Evolutionary conservation across 2,797 vertebrate species (phyloP).

Genomic region (Mionectes olivaceus): DNA sequence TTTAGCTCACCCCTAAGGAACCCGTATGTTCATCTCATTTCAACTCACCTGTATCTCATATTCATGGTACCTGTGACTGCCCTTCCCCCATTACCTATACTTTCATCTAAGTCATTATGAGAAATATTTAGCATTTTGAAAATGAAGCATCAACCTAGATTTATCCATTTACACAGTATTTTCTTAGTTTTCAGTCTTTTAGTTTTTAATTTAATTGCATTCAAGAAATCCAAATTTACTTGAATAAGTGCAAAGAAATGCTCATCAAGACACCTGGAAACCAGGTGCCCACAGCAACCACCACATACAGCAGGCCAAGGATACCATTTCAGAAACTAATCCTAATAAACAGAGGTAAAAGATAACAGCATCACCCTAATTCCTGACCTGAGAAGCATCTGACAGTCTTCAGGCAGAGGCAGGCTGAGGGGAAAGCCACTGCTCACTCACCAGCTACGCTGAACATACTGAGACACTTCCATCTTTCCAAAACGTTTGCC

Average conservation of each 20-base stretch:
- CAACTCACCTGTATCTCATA: background rate
- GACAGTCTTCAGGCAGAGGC: background rate
- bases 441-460: background rate
- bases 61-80: background rate
- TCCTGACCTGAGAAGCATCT: background rate
- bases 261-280: background rate
- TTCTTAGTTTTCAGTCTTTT: background rate
- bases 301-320: background rate
- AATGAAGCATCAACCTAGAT: background rate
- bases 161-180: background rate
- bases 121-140: background rate
- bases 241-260: background rate
- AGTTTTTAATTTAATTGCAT: background rate
- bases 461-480: fast-evolving
- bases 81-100: background rate
- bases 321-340: background rate
- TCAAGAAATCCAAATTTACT: background rate
- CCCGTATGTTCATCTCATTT: fast-evolving
- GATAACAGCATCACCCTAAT: background rate
- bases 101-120: background rate
- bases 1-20: background rate
- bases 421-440: background rate
- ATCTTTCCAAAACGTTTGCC: background rate
- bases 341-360: background rate
- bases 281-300: background rate